phyloP scores from a whole-genome alignment of 2,797 vertebrate species.

The Myiotriccus ornatus region DNA sequence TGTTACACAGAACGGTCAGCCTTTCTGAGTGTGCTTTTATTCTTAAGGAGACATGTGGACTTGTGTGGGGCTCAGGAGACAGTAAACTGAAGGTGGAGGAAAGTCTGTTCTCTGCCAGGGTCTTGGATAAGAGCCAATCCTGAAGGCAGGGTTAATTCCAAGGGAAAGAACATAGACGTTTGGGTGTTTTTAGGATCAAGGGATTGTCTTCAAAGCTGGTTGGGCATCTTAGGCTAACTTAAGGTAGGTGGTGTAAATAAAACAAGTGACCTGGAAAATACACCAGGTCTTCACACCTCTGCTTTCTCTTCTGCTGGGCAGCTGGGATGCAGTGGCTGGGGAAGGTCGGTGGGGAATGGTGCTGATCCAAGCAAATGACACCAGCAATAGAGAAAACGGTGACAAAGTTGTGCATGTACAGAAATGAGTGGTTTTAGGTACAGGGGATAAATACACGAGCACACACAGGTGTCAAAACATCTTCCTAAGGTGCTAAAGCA shows the following conservation, averaged over 20 bases:
- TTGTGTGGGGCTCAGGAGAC: neutral
- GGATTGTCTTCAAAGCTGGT: conserved; percentile 19
- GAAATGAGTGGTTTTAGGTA: neutral
- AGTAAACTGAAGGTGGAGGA: neutral
- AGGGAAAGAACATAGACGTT: neutral
- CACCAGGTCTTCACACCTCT: neutral
- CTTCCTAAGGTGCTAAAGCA: neutral
- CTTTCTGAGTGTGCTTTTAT: neutral
- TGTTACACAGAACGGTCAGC: neutral
- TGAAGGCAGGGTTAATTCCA: conserved; percentile 15
- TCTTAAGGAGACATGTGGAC: neutral
- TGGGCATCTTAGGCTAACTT: conserved; percentile 4
- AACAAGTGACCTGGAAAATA: conserved; percentile 13
- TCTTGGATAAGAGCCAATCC: neutral
- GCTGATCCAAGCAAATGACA: neutral
- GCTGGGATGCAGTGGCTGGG: neutral
- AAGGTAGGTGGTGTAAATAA: neutral
- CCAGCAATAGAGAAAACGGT: neutral
- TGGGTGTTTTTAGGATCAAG: conserved; percentile 27
- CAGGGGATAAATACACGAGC: neutral
- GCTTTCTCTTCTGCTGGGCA: neutral
- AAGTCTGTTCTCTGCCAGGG: neutral
- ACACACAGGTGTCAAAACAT: neutral
- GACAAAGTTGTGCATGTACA: neutral
- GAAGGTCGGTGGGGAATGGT: neutral